Conservation (phyloP, 2,113 vertebrate genomes). For the Megaleporinus macrocephalus region DNA sequence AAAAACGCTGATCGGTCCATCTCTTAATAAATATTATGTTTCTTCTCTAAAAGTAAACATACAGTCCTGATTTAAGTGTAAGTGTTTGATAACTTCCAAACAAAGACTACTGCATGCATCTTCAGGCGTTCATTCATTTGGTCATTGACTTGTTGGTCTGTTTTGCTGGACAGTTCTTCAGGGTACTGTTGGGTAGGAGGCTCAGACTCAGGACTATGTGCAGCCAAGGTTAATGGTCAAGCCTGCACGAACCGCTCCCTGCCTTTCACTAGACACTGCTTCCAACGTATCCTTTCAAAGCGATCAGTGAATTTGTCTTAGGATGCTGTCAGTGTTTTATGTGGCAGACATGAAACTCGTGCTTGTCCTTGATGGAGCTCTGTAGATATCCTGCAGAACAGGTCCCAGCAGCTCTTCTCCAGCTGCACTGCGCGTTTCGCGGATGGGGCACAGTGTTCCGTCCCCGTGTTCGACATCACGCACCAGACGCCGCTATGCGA, state of each 20-base stretch:
- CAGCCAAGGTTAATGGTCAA: slow-evolving; percentile 78
- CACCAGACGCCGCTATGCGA: slow-evolving; percentile 91
- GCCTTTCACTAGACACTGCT: slow-evolving; percentile 88
- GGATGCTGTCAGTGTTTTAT: neutral
- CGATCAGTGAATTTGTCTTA: neutral
- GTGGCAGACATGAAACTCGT: too few relatives aligned
- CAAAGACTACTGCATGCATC: too few relatives aligned
- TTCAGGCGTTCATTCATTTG: neutral
- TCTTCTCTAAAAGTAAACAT: too few relatives aligned
- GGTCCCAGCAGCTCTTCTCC: slow-evolving; percentile 89
- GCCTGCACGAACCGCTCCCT: slow-evolving; percentile 82
- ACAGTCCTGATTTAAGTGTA: too few relatives aligned
- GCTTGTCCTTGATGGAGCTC: slow-evolving; percentile 74
- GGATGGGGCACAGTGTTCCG: slow-evolving; percentile 87
- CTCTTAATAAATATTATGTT: too few relatives aligned
- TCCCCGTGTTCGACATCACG: slow-evolving; percentile 90
- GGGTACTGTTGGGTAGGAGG: slow-evolving; percentile 71
- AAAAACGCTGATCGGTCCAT: too few relatives aligned
- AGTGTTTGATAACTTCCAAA: too few relatives aligned
- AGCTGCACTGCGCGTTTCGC: slow-evolving; percentile 91
- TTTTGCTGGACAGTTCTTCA: slow-evolving; percentile 72
- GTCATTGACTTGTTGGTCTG: neutral
- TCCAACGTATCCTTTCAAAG: slow-evolving; percentile 85
- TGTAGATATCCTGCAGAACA: slow-evolving; percentile 87
- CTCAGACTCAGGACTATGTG: slow-evolving; percentile 77